Percentiles rank a stretch among this genome's conserved stretches.
These are phyloP conservation scores for Engystomops pustulosus DNA, from an alignment of 2,113 vertebrate species.

Conservation along the genomic window DNA sequence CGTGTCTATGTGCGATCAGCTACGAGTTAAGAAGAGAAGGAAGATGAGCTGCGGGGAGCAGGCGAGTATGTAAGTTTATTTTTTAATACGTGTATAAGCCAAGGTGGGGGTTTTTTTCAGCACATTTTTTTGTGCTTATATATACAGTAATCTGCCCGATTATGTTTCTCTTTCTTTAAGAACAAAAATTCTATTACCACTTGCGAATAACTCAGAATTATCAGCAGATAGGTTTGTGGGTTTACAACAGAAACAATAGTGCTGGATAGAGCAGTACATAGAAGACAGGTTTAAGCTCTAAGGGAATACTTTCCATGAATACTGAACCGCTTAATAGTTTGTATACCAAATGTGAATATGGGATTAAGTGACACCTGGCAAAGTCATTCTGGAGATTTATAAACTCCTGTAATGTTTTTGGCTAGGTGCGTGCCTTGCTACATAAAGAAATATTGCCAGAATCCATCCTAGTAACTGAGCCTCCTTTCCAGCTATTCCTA, in stretches of 20 bases:
- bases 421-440: not conserved
- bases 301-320: not conserved
- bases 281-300: not conserved
- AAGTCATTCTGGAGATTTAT: not conserved
- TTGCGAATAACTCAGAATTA: not conserved
- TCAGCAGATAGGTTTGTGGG: not conserved
- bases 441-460: not conserved
- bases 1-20: no score
- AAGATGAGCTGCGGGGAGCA: no score
- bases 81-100: no score
- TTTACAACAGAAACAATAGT: not conserved
- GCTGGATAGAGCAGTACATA: not conserved
- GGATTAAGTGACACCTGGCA: not conserved
- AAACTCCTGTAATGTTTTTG: not conserved
- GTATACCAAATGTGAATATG: slow-evolving; percentile 6
- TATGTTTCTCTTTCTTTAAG: not conserved
- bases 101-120: no score
- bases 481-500: not conserved
- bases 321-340: not conserved
- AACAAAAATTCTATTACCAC: not conserved
- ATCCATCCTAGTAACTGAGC: not conserved
- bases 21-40: no score
- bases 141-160: not conserved
- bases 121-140: no score
- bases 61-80: no score